Conservation (phyloP, 2,113 vertebrate genomes). For the Pampusana beccarii region DNA sequence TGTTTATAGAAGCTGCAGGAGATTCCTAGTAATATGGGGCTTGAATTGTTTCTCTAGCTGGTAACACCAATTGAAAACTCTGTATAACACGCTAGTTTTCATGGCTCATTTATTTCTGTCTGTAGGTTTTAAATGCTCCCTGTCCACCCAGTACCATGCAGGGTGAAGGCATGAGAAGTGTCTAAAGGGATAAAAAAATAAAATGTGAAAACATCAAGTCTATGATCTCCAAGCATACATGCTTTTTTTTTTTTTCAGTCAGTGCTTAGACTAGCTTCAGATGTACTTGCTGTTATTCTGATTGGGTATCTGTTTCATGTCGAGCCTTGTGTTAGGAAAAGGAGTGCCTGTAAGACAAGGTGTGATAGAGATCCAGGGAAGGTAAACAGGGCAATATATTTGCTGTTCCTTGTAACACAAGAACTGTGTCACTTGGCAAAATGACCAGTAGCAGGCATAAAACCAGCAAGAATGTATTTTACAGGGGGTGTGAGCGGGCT, state of each 20-base stretch:
- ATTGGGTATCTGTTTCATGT: not conserved
- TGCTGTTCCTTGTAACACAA: not conserved
- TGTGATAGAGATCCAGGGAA: not conserved
- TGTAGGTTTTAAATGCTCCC: not conserved
- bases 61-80: not conserved
- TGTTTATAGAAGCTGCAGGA: not conserved
- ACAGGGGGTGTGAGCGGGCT: not conserved
- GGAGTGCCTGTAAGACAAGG: not conserved
- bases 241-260: not conserved
- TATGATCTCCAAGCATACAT: not conserved
- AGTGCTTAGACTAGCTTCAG: not conserved
- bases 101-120: not conserved
- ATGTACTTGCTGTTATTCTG: not conserved
- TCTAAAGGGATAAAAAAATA: not conserved
- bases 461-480: not conserved
- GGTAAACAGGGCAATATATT: not conserved
- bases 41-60: not conserved
- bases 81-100: not conserved
- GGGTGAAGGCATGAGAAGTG: not conserved
- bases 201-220: not conserved
- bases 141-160: not conserved
- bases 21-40: not conserved
- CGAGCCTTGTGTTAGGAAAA: not conserved
- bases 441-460: not conserved
- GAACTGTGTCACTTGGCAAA: not conserved